Evolutionary conservation across 2,888 invertebrate genomes (phyloP).

Genomic region (Eulithis prunata): DNA sequence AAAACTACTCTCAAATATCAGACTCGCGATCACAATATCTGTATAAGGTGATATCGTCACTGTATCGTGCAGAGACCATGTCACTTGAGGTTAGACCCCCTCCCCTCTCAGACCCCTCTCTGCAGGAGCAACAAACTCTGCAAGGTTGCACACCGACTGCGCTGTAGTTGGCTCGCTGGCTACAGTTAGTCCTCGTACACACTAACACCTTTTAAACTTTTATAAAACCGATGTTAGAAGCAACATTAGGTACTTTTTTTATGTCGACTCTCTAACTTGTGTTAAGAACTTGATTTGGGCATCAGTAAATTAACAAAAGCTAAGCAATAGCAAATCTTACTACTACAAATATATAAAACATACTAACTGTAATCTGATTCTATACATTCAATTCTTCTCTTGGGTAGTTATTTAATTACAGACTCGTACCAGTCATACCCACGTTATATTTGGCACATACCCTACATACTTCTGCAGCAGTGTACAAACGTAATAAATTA

Average conservation of each 20-base stretch:
- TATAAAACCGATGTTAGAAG: background rate
- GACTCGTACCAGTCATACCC: too few species aligned
- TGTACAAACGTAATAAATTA: too few species aligned
- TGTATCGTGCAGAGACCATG: slow-evolving; percentile 60
- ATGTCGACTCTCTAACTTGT: too few species aligned
- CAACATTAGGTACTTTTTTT: background rate
- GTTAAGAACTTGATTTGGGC: too few species aligned
- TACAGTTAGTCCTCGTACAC: slow-evolving; percentile 50
- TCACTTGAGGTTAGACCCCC: slow-evolving; percentile 69
- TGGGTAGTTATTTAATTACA: too few species aligned
- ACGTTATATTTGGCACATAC: too few species aligned
- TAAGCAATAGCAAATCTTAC: too few species aligned
- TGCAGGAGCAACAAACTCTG: slow-evolving; percentile 81
- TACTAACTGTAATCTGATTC: too few species aligned
- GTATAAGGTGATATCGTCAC: slow-evolving; percentile 44
- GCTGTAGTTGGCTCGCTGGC: slow-evolving; percentile 63
- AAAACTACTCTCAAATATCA: slow-evolving; percentile 1
- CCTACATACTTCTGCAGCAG: too few species aligned
- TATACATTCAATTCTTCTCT: too few species aligned
- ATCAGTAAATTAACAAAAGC: too few species aligned
- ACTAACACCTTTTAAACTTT: slow-evolving; percentile 11
- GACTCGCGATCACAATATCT: slow-evolving; percentile 27
- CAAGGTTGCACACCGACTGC: slow-evolving; percentile 78
- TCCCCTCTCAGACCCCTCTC: slow-evolving; percentile 41
- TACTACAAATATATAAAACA: too few species aligned